A percentile compares a stretch with the other conserved stretches of the same genome.
Conservation (phyloP, 2,113 vertebrate genomes). For the Paracanthobrama guichenoti region DNA sequence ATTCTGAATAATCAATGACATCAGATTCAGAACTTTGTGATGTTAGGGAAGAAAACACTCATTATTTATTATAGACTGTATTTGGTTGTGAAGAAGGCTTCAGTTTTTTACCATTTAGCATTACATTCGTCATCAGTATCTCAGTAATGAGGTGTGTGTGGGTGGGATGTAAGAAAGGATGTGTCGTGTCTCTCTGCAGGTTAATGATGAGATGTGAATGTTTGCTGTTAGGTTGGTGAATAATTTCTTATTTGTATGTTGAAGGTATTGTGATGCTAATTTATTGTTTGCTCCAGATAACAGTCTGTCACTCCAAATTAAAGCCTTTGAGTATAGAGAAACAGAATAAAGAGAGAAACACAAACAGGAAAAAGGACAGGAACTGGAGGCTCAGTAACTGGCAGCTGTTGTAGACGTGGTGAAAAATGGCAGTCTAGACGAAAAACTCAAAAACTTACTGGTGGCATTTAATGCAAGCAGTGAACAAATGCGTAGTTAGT, state of each 20-base stretch:
- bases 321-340: neutral
- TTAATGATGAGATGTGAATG: constrained; percentile 22
- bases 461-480: neutral
- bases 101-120: neutral
- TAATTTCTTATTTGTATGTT: constrained; percentile 3
- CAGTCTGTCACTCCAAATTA: constrained; percentile 22
- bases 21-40: neutral
- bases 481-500: neutral
- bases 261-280: constrained; percentile 14
- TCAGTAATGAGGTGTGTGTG: constrained; percentile 1
- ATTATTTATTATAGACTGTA: neutral
- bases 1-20: neutral
- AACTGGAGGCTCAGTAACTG: neutral
- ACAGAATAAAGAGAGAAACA: neutral
- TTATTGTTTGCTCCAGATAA: constrained; percentile 26
- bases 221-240: constrained; percentile 8
- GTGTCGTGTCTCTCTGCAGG: neutral
- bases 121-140: neutral
- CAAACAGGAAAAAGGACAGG: constrained; percentile 1
- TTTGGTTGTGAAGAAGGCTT: neutral
- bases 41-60: neutral
- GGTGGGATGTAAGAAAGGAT: neutral
- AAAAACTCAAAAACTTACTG: neutral
- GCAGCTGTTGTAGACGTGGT: neutral
- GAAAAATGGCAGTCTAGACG: neutral